These are phyloP conservation scores for Momotus momota DNA, from an alignment of 2,797 vertebrate genomes.

Conservation along the genomic window DNA sequence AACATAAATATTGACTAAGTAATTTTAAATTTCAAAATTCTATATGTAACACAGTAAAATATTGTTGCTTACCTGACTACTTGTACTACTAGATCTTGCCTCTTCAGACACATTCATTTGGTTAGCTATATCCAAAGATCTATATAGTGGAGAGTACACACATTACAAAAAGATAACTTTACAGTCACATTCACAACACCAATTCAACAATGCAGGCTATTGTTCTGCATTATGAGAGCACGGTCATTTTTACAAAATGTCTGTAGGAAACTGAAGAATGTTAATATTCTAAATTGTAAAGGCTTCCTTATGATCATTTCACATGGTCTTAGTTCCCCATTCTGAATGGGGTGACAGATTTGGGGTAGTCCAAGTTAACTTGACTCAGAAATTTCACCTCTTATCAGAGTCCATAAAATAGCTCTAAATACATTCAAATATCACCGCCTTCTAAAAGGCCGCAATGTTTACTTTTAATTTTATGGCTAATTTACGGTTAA, in stretches of 20 bases:
- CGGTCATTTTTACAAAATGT: background rate
- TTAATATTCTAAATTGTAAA: background rate
- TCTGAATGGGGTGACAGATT: background rate
- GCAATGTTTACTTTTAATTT: background rate
- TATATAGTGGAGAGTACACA: slow-evolving; percentile 23
- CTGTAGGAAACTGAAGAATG: background rate
- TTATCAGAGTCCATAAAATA: background rate
- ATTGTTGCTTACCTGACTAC: slow-evolving; percentile 84
- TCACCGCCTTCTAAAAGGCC: background rate
- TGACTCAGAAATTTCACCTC: background rate
- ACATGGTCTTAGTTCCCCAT: background rate
- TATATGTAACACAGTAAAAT: background rate
- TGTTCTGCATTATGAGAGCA: background rate
- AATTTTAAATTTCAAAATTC: background rate
- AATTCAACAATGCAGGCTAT: background rate
- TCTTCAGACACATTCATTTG: slow-evolving; percentile 87
- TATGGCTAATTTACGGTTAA: background rate
- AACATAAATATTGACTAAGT: background rate
- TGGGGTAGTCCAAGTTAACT: background rate
- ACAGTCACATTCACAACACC: background rate
- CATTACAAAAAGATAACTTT: background rate
- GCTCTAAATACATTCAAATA: background rate
- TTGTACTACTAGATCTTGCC: slow-evolving; percentile 80
- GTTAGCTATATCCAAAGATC: slow-evolving; percentile 88
- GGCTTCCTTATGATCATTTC: background rate